Base-by-base conservation (phyloP, 2,888 invertebrate genomes). In the Noctua pronuba region DNA sequence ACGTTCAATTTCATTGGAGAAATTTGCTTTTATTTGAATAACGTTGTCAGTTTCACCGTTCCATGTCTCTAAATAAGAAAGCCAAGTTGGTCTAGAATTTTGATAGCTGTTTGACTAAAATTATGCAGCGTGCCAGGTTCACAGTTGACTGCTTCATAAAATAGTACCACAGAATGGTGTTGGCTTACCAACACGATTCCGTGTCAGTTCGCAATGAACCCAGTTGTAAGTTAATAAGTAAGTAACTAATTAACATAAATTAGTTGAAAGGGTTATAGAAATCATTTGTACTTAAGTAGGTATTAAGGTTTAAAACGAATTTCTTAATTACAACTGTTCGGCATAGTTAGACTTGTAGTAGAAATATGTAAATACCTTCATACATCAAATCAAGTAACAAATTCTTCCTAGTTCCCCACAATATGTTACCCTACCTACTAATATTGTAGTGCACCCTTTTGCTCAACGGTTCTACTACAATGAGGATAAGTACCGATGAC, bases 401-500 rank as follows among this genome's bases (percentile, higher is more conserved):
- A 70, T 69, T 65, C 11, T 55, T 18, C 11, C 52, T 69, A 18
- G 44, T 77, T 28, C 58, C 75, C 58, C 62, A n/a, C 35, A 16
- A 52, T 52, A 70, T 65, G 80, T 46, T 66, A 55, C 82, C 82
- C 82, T 85, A 73, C 62, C 35, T 52, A 65, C 67, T 68, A 74
- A 72, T 78, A 65, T 72, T 60, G 62, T 71, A 68, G 79, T 60
- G 55, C 79, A 84, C 83, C 83, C 83, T 68, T 83, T 74, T 77
- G 62, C 66, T 71, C 55, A 86, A 77, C 78, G 83, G 64, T 72
- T 86, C 64, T 72, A 72, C 73, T 71, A 77, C 78, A 84, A 83
- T 83, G 74, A 86, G 64, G 71, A 83, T 83, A 83, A 83, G 86
- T 83, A 84, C 83, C 79, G 86, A 86, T 86, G 84, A 83, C 83